These are phyloP conservation scores for Acromyrmex charruanus DNA, from an alignment of 1,140 invertebrate species.

Conservation along the genomic window DNA sequence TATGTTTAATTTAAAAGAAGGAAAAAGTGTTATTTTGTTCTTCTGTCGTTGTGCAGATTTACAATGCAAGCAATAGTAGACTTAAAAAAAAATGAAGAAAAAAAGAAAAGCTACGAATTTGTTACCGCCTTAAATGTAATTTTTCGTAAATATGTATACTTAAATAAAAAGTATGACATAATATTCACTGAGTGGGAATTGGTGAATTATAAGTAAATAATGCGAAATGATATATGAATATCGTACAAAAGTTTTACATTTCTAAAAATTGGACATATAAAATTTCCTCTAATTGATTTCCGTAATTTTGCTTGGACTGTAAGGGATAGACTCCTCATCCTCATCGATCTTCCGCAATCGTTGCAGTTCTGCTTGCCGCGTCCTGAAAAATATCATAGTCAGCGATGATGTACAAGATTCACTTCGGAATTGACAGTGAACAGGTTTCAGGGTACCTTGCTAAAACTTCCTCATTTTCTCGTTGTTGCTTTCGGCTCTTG, in stretches of 20 bases:
- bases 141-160: conserved; percentile 6
- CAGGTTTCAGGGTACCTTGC: conserved; percentile 76
- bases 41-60: background rate
- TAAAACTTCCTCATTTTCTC: conserved; percentile 85
- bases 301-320: conserved; percentile 74
- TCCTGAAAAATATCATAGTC: conserved; percentile 71
- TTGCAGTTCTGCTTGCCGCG: conserved; percentile 79
- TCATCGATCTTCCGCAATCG: conserved; percentile 80
- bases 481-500: conserved; percentile 86
- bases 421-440: background rate
- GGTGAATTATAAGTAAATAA: conserved; percentile 15
- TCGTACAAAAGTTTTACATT: conserved; percentile 47
- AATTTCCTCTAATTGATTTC: conserved; percentile 79
- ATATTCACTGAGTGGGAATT: background rate
- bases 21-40: background rate
- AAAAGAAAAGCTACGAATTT: background rate
- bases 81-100: background rate
- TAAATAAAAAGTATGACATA: conserved; percentile 29
- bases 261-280: background rate
- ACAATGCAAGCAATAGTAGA: background rate
- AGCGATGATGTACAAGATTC: background rate
- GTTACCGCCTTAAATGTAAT: background rate
- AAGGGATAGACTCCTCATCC: conserved; percentile 74
- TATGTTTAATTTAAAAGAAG: background rate
- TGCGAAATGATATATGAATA: conserved; percentile 24